A percentile compares a stretch with the other conserved stretches of the same genome.
Conservation (phyloP, 2,888 invertebrate species). For the Toxonevra muliebris region DNA sequence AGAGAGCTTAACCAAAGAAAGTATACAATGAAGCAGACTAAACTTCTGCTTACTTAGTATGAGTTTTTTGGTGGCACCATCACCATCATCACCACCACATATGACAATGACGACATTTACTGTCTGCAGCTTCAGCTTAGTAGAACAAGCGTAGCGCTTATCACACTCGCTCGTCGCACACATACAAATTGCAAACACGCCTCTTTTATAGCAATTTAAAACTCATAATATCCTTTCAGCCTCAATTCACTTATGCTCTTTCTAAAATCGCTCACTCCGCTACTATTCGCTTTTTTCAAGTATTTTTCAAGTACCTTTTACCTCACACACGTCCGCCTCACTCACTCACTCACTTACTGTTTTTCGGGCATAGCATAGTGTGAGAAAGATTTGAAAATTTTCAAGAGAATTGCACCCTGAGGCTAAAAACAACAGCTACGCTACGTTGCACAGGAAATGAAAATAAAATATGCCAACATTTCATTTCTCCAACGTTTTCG, state of each 20-base stretch:
- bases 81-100: too few species aligned
- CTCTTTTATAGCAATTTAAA: conserved; percentile 27
- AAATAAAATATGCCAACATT: conserved; percentile 36
- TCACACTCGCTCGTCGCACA: too few species aligned
- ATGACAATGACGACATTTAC: too few species aligned
- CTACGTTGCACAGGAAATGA: conserved; percentile 37
- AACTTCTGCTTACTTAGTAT: too few species aligned
- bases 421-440: conserved; percentile 44
- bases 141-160: too few species aligned
- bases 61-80: too few species aligned
- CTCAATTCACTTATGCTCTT: not conserved
- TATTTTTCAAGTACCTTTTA: not conserved
- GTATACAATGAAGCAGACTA: too few species aligned
- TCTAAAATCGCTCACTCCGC: not conserved
- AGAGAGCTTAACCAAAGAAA: too few species aligned
- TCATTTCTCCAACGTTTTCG: not conserved
- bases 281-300: not conserved
- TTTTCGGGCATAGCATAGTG: conserved; percentile 2
- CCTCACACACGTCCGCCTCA: not conserved
- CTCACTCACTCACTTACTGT: not conserved
- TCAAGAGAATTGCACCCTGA: conserved; percentile 35
- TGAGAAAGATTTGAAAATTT: conserved; percentile 16
- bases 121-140: too few species aligned
- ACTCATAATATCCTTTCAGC: conserved; percentile 32
- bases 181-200: too few species aligned